A percentile compares a stretch with the other conserved stretches of the same genome.
Evolutionary conservation across 2,888 invertebrate genomes (phyloP).

Genomic region (Furcula furcula): DNA sequence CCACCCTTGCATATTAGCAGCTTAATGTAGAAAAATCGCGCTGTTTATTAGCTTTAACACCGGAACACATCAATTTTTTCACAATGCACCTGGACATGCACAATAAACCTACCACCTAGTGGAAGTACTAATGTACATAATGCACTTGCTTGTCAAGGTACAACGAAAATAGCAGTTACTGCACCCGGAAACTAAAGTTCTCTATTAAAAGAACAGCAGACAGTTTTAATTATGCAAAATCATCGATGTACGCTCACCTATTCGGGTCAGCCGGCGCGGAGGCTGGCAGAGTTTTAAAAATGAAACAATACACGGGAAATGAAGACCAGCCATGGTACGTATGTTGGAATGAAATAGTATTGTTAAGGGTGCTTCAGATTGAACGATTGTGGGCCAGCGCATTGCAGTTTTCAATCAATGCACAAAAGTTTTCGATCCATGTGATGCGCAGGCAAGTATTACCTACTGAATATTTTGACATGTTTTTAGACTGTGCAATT

Average conservation of each 20-base stretch:
- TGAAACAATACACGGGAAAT: conserved; percentile 63
- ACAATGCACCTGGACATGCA: too few species aligned
- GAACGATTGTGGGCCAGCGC: conserved; percentile 24
- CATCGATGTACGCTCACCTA: conserved; percentile 53
- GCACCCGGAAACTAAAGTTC: conserved; percentile 1
- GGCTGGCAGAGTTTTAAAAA: conserved; percentile 54
- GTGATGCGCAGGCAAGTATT: too few species aligned
- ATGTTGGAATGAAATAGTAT: conserved; percentile 42
- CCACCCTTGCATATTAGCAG: too few species aligned
- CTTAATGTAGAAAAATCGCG: too few species aligned
- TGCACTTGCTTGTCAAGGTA: too few species aligned
- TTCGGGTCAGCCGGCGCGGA: conserved; percentile 57
- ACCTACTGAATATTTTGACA: too few species aligned
- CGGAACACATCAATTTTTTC: too few species aligned
- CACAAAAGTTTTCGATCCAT: conserved; percentile 27
- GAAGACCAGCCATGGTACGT: conserved; percentile 34
- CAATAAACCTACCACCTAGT: too few species aligned
- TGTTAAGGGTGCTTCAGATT: conserved; percentile 32
- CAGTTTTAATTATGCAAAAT: conserved; percentile 68
- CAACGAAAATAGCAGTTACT: too few species aligned
- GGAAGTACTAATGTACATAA: too few species aligned
- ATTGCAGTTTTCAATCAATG: conserved; percentile 34
- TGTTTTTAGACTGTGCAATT: too few species aligned
- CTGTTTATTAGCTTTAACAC: too few species aligned
- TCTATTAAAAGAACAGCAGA: conserved; percentile 47